phyloP scores from a whole-genome alignment of 2,113 vertebrate genomes.

The Heliornis fulica region DNA sequence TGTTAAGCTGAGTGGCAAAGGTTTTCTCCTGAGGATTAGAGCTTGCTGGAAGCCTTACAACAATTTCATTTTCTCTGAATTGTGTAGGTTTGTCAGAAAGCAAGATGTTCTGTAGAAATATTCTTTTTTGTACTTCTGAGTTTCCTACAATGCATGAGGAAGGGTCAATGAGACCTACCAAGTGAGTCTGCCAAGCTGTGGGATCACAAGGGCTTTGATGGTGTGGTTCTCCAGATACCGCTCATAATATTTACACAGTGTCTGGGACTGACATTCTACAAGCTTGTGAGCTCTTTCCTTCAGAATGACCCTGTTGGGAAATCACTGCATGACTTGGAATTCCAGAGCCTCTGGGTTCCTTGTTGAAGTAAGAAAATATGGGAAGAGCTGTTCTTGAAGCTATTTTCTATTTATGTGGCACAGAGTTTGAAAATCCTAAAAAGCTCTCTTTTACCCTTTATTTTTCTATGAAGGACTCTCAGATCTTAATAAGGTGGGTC shows the following conservation, averaged over 20 bases:
- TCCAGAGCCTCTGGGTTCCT: accelerated
- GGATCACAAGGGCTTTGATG: neutral
- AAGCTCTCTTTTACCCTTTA: neutral
- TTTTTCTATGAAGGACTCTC: neutral
- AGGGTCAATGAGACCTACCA: neutral
- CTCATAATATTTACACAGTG: neutral
- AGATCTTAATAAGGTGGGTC: neutral
- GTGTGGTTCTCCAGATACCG: neutral
- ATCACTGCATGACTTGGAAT: neutral
- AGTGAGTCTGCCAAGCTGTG: neutral
- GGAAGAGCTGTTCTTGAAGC: neutral
- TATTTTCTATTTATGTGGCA: neutral
- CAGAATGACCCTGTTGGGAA: neutral
- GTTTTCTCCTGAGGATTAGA: neutral
- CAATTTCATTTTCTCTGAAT: neutral
- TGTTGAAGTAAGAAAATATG: neutral
- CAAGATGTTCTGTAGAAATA: neutral
- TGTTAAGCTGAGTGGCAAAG: neutral
- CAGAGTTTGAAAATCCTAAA: neutral
- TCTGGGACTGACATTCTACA: no score
- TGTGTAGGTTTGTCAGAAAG: neutral
- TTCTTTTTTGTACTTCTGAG: neutral
- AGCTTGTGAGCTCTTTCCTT: neutral
- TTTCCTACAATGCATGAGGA: neutral
- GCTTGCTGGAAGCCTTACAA: neutral